Percentiles rank a stretch among this genome's conserved stretches.
These are phyloP conservation scores for Tragelaphus imberbis DNA, from an alignment of 2,113 vertebrate genomes.

Conservation along the genomic window DNA sequence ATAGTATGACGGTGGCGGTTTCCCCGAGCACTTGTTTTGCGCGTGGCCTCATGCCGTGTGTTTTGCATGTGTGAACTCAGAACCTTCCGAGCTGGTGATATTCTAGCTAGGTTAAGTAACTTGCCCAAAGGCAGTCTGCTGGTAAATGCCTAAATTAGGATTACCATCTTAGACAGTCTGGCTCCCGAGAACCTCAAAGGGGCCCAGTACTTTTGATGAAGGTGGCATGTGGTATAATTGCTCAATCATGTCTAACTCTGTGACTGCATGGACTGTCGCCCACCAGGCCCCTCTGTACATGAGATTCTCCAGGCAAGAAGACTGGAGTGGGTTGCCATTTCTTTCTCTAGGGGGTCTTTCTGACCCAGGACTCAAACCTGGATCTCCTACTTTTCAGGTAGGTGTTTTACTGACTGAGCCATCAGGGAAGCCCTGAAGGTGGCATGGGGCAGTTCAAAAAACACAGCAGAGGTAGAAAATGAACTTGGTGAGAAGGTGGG, in stretches of 20 bases:
- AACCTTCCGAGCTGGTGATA: not conserved
- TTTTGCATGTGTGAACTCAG: not conserved
- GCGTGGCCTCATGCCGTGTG: not conserved
- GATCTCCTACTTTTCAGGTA: not conserved
- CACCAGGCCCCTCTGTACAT: not conserved
- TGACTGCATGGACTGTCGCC: not conserved
- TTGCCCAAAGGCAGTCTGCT: not conserved
- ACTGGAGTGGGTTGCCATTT: not conserved
- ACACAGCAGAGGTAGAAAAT: rapidly evolving
- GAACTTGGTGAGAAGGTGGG: not conserved
- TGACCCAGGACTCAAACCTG: not conserved
- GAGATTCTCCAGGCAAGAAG: not conserved
- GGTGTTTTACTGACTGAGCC: not conserved
- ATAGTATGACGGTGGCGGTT: too few relatives aligned
- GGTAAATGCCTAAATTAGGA: not conserved
- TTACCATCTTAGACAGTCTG: not conserved
- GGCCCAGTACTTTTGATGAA: not conserved
- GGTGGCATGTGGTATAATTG: not conserved
- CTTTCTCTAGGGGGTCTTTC: not conserved
- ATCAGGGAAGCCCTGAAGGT: not conserved
- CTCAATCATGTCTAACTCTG: not conserved
- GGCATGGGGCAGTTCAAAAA: not conserved
- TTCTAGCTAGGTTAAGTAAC: not conserved
- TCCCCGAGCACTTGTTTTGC: not conserved
- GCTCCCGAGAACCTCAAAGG: not conserved